A percentile compares a stretch with the other conserved stretches of the same genome.
Evolutionary conservation across 1,140 invertebrate genomes (phyloP).

Genomic region (Diabrotica undecimpunctata): DNA sequence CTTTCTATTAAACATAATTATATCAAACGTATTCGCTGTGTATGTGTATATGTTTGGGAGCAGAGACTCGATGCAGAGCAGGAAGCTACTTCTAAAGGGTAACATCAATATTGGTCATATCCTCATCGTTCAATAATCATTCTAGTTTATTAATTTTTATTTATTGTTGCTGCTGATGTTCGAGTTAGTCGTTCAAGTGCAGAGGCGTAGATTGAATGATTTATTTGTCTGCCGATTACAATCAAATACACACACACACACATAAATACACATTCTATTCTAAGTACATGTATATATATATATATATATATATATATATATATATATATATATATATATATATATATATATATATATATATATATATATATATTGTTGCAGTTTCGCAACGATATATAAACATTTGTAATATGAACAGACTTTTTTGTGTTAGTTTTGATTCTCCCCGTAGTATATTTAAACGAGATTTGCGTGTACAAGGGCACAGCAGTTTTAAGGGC

Average conservation of each 20-base stretch:
- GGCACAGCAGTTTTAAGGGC: too few relatives aligned
- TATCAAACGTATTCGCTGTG: slow-evolving; percentile 25
- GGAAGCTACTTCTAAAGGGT: slow-evolving; percentile 38
- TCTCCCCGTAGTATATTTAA: too few relatives aligned
- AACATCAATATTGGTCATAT: slow-evolving; percentile 44
- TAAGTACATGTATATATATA: not conserved
- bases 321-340: too few relatives aligned
- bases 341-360: too few relatives aligned
- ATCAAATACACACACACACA: not conserved
- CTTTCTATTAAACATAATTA: slow-evolving; percentile 30
- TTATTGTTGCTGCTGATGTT: not conserved
- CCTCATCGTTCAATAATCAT: slow-evolving; percentile 37
- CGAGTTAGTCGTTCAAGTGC: not conserved
- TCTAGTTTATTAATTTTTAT: slow-evolving; percentile 20
- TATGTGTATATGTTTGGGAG: slow-evolving; percentile 6
- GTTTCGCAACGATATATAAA: too few relatives aligned
- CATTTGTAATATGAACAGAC: too few relatives aligned
- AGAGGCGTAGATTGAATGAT: not conserved
- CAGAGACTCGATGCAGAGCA: slow-evolving; percentile 21
- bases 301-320: too few relatives aligned
- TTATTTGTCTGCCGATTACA: not conserved
- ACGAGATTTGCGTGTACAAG: too few relatives aligned
- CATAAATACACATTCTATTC: not conserved
- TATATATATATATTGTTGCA: too few relatives aligned
- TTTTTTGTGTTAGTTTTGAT: too few relatives aligned